phyloP scores from a whole-genome alignment of 2,888 invertebrate genomes.

The Nebria brevicollis region DNA sequence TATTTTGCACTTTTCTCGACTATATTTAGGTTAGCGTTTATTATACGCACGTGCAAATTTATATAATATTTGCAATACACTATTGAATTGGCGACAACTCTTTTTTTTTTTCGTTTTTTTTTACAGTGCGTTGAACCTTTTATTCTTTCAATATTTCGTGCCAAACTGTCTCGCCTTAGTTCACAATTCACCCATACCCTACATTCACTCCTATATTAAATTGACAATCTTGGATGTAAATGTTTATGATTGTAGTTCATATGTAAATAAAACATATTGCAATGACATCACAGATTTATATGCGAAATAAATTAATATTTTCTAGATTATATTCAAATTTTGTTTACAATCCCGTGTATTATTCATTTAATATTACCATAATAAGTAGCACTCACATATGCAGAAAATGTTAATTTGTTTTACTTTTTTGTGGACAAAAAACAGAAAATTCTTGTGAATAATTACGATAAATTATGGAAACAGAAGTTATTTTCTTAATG shows the following conservation, averaged over 20 bases:
- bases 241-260: too few relatives aligned
- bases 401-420: too few relatives aligned
- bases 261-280: neutral
- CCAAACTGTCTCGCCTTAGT: neutral
- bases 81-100: neutral
- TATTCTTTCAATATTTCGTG: neutral
- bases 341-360: neutral
- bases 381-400: neutral
- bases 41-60: neutral
- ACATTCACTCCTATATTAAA: too few relatives aligned
- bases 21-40: neutral
- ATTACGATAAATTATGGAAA: neutral
- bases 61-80: neutral
- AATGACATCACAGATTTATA: neutral
- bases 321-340: constrained; percentile 1
- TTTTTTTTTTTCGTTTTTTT: neutral
- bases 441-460: neutral
- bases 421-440: neutral
- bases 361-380: neutral
- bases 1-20: neutral
- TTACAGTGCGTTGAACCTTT: neutral
- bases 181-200: too few relatives aligned
- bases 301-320: neutral
- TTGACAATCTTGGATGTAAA: too few relatives aligned
- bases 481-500: too few relatives aligned